These are phyloP conservation scores for Drosophila bocki DNA, from an alignment of 1,140 invertebrate species.

Conservation along the genomic window DNA sequence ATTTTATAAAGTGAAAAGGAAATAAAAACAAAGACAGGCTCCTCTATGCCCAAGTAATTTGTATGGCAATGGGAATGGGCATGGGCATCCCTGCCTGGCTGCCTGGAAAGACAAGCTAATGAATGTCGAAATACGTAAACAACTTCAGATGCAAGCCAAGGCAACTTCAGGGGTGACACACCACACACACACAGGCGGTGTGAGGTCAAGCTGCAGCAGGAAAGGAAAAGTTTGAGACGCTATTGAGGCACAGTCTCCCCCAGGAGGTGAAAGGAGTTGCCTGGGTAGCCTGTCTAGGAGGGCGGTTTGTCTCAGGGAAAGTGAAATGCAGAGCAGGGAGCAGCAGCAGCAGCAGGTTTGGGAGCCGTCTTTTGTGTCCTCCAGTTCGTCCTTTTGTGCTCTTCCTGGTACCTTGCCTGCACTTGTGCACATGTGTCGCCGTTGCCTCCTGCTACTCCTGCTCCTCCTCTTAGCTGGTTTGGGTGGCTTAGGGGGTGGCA, in stretches of 20 bases:
- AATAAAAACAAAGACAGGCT: conserved; percentile 3
- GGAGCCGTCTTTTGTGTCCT: conserved; percentile 52
- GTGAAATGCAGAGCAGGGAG: conserved; percentile 61
- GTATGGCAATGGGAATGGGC: background rate
- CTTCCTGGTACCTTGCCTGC: conserved; percentile 34
- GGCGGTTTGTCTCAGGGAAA: conserved; percentile 50
- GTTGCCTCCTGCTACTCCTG: background rate
- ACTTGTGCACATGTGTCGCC: conserved; percentile 77
- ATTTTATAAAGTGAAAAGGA: conserved; percentile 25
- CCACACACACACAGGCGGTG: background rate
- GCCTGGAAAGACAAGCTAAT: conserved; percentile 55
- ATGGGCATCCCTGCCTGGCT: background rate
- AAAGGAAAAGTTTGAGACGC: conserved; percentile 71
- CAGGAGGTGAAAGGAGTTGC: background rate
- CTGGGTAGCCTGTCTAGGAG: background rate
- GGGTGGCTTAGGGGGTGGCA: background rate
- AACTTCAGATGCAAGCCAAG: conserved; percentile 1
- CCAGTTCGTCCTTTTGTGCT: conserved; percentile 40
- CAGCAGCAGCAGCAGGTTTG: conserved; percentile 1
- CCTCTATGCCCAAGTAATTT: conserved; percentile 39
- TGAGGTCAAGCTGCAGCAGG: conserved; percentile 26
- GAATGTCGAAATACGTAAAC: conserved; percentile 58
- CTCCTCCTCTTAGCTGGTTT: background rate
- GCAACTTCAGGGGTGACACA: background rate
- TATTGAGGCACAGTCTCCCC: conserved; percentile 49